Percentiles rank a stretch among this genome's conserved stretches.
These are phyloP conservation scores for Phocoena phocoena DNA, from an alignment of 2,113 vertebrate genomes.

Conservation along the genomic window DNA sequence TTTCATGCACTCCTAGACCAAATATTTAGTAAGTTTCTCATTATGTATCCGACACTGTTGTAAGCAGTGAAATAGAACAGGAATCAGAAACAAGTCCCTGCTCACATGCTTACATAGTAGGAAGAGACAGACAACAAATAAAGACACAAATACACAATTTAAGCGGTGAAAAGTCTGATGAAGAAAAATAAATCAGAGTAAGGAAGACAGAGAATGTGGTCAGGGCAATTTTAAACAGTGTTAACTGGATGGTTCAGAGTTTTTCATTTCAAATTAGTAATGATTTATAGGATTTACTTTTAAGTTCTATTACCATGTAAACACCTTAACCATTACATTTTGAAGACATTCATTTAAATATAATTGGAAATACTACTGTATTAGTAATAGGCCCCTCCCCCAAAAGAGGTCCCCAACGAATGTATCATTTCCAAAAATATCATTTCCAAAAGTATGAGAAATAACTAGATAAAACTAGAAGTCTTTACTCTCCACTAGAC, in stretches of 20 bases:
- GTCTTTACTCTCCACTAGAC: background rate
- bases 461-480: background rate
- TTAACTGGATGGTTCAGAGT: background rate
- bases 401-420: background rate
- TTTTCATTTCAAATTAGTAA: background rate
- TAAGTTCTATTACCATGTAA: background rate
- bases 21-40: background rate
- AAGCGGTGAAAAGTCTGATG: background rate
- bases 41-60: background rate
- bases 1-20: background rate
- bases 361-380: background rate
- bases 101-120: background rate
- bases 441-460: background rate
- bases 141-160: background rate
- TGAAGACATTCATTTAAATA: background rate
- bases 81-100: background rate
- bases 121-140: background rate
- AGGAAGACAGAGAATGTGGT: background rate
- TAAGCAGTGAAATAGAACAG: background rate
- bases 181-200: background rate
- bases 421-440: background rate
- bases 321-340: background rate
- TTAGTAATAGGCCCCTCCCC: background rate
- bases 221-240: background rate
- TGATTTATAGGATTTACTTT: background rate